Conservation (phyloP, 2,888 invertebrate species). For the Volucella bombylans region DNA sequence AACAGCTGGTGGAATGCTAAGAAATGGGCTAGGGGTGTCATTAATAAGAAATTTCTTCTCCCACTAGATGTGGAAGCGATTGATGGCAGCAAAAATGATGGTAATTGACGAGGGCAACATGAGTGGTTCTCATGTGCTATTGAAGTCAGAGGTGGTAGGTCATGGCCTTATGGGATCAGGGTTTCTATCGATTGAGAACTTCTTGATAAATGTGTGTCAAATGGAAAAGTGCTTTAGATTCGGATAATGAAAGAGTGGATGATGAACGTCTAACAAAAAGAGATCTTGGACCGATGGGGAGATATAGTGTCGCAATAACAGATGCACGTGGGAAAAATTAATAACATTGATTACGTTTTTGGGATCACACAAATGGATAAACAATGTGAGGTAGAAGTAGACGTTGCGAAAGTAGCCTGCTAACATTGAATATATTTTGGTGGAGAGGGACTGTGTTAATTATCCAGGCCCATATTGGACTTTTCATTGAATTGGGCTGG, state of each 20-base stretch:
- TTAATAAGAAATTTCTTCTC: conserved; percentile 58
- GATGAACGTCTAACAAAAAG: too few relatives aligned
- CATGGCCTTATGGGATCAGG: conserved; percentile 38
- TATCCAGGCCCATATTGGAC: too few relatives aligned
- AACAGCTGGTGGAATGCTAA: conserved; percentile 9
- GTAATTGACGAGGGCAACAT: conserved; percentile 5
- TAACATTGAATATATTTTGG: too few relatives aligned
- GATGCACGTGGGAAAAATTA: too few relatives aligned
- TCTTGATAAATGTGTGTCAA: conserved; percentile 35
- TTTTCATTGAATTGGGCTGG: too few relatives aligned
- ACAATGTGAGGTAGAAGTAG: too few relatives aligned
- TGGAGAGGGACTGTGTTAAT: too few relatives aligned
- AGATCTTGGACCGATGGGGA: too few relatives aligned
- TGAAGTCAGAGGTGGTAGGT: conserved; percentile 39
- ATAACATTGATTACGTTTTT: too few relatives aligned
- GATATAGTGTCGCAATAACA: too few relatives aligned
- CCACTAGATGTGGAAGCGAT: conserved; percentile 27
- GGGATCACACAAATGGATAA: too few relatives aligned
- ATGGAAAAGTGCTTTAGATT: conserved; percentile 18
- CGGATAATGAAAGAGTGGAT: conserved; percentile 4
- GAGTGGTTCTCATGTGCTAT: conserved; percentile 43
- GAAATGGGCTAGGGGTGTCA: conserved; percentile 23
- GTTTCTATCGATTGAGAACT: conserved; percentile 36
- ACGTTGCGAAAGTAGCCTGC: too few relatives aligned
- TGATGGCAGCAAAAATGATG: conserved; percentile 18